Evolutionary conservation across 2,797 vertebrate species (phyloP).

Genomic region (Phalanger gymnotis): DNA sequence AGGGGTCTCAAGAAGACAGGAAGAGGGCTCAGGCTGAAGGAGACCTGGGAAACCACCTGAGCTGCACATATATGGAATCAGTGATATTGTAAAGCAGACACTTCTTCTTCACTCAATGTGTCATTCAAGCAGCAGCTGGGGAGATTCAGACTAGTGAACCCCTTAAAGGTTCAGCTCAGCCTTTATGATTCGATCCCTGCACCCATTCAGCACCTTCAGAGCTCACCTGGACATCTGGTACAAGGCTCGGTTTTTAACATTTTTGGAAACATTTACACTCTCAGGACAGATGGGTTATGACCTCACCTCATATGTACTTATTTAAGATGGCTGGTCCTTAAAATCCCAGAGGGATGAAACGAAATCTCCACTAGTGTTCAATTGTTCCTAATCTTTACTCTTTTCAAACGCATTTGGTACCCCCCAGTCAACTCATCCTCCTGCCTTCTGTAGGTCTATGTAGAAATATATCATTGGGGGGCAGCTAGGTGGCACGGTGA

Average conservation of each 20-base stretch:
- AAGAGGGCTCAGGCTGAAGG: too few relatives aligned
- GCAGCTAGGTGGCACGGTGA: too few relatives aligned
- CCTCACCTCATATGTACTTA: not conserved
- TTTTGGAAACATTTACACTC: not conserved
- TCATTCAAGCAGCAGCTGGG: too few relatives aligned
- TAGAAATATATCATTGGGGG: conserved; percentile 90
- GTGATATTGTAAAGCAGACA: not conserved
- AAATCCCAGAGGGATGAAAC: not conserved
- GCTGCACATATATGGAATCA: not conserved
- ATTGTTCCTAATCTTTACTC: not conserved
- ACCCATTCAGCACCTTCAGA: too few relatives aligned
- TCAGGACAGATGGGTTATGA: not conserved
- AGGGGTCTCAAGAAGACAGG: not conserved
- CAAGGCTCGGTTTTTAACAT: not conserved
- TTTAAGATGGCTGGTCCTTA: not conserved
- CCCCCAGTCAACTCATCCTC: not conserved
- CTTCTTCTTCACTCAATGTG: not conserved
- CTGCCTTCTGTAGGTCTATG: not conserved
- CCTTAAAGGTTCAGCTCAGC: too few relatives aligned
- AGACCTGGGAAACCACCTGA: too few relatives aligned
- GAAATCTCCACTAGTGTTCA: not conserved
- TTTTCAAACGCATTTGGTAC: not conserved
- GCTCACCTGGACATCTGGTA: not conserved
- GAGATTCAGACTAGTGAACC: too few relatives aligned
- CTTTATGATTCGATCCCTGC: too few relatives aligned